Conservation (phyloP, 2,113 vertebrate species). For the Tupaia tana region DNA sequence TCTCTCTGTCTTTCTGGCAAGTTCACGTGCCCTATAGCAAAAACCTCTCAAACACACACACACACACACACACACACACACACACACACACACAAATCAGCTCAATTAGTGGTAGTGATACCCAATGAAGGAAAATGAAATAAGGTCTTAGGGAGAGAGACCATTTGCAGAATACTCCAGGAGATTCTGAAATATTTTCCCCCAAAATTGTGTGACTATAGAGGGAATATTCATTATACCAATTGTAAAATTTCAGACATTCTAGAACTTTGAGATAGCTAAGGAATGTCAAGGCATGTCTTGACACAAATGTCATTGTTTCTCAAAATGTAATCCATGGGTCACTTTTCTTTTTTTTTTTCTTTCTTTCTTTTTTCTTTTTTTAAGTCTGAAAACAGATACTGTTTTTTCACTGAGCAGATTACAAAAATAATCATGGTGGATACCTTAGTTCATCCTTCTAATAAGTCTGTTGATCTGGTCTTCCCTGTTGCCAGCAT, state of each 20-base stretch:
- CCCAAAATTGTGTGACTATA: background rate
- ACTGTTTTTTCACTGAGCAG: no score
- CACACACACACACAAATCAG: no score
- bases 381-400: no score
- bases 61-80: no score
- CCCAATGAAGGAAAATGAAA: background rate
- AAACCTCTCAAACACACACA: no score
- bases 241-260: slow-evolving; percentile 45
- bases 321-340: slow-evolving; percentile 29
- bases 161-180: background rate
- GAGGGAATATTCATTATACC: background rate
- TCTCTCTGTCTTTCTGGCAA: no score
- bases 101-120: background rate
- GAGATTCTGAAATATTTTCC: background rate
- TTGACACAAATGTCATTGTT: background rate
- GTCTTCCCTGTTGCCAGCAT: no score
- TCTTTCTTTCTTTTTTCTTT: no score
- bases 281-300: background rate
- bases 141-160: background rate
- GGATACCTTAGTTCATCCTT: no score
- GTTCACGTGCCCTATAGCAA: no score
- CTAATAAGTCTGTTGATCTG: no score
- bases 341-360: background rate
- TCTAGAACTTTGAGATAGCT: background rate
- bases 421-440: no score